Conservation (phyloP, 2,888 invertebrate genomes). For the Tanaodytes sp. region DNA sequence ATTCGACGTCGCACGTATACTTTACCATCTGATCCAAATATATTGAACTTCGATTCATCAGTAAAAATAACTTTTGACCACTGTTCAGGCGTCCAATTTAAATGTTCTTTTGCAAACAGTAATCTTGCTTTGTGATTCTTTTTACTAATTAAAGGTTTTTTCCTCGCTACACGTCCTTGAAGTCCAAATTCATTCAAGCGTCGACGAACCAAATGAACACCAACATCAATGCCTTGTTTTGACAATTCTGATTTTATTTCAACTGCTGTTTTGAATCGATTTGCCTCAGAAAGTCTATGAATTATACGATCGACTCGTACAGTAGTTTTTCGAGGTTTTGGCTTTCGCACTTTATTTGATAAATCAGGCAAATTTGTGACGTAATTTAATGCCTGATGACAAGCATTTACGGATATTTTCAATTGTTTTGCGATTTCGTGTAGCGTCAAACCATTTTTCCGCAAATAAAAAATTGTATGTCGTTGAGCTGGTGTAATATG, state of each 20-base stretch:
- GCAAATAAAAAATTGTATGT: slow-evolving; percentile 5
- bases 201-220: not conserved
- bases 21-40: slow-evolving; percentile 45
- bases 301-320: slow-evolving; percentile 17
- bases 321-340: slow-evolving; percentile 19
- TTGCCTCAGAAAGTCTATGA: slow-evolving; percentile 19
- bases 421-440: slow-evolving; percentile 1
- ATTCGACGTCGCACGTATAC: slow-evolving; percentile 68
- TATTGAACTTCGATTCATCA: slow-evolving; percentile 32
- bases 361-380: not conserved
- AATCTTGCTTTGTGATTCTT: slow-evolving; percentile 32
- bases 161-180: slow-evolving; percentile 7
- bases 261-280: slow-evolving; percentile 23
- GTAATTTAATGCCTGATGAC: slow-evolving; percentile 8
- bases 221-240: not conserved
- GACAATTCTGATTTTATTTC: not conserved
- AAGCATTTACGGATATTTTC: slow-evolving; percentile 10
- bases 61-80: slow-evolving; percentile 26
- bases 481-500: slow-evolving; percentile 15
- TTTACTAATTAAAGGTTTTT: slow-evolving; percentile 26
- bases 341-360: not conserved
- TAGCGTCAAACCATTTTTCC: not conserved
- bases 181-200: slow-evolving; percentile 4
- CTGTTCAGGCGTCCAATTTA: not conserved
- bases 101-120: slow-evolving; percentile 17